phyloP scores from a whole-genome alignment of 2,888 invertebrate species.

The Aphidoletes aphidimyza region DNA sequence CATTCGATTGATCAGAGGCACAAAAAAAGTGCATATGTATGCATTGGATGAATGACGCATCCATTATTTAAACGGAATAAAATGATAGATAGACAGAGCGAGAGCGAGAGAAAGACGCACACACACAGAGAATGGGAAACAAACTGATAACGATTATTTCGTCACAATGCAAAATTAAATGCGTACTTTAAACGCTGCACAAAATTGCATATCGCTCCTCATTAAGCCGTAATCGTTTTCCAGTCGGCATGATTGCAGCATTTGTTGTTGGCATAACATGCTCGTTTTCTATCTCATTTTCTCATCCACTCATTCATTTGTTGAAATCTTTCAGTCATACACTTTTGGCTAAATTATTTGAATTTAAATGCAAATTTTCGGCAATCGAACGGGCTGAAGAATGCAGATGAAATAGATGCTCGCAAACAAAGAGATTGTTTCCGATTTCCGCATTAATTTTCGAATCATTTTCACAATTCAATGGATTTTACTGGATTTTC shows the following conservation, averaged over 20 bases:
- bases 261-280: neutral
- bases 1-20: neutral
- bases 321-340: no score
- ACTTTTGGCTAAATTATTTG: neutral
- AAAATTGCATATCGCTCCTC: neutral
- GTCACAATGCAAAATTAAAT: neutral
- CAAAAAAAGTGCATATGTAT: neutral
- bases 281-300: no score
- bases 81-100: no score
- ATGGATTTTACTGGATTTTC: conserved; percentile 11
- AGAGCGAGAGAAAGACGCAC: no score
- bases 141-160: conserved; percentile 34
- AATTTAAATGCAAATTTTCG: conserved; percentile 26
- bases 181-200: no score
- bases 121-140: conserved; percentile 19
- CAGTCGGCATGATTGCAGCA: conserved; percentile 31
- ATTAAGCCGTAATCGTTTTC: conserved; percentile 26
- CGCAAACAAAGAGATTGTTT: conserved; percentile 26
- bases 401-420: conserved; percentile 46
- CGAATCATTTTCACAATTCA: conserved; percentile 46
- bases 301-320: no score
- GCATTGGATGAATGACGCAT: neutral
- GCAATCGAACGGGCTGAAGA: neutral
- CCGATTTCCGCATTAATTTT: conserved; percentile 38
- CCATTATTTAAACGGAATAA: neutral